phyloP scores from a whole-genome alignment of 2,113 vertebrate species.

The Oreochromis aureus region DNA sequence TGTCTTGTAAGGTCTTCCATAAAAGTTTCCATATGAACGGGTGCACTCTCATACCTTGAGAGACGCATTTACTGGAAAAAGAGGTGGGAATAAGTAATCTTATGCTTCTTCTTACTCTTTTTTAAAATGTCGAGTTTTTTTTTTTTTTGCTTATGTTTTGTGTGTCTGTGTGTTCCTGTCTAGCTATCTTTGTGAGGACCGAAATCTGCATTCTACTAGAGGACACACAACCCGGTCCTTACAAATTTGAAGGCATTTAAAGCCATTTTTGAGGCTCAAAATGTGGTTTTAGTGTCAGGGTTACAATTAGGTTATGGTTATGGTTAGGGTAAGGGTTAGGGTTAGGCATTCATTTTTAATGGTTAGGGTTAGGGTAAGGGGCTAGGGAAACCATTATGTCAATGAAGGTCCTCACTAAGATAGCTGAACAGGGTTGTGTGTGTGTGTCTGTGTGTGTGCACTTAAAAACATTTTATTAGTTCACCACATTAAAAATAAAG shows the following conservation, averaged over 20 bases:
- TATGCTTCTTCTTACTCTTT: background rate
- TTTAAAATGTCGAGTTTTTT: background rate
- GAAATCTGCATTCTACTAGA: too few species aligned
- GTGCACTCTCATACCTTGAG: background rate
- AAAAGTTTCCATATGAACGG: background rate
- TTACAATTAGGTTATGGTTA: too few species aligned
- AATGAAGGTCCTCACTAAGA: too few species aligned
- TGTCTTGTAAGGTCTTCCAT: accelerated
- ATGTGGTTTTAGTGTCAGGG: too few species aligned
- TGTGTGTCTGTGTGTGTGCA: background rate
- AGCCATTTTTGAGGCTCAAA: too few species aligned
- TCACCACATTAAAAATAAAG: background rate
- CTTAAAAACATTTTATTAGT: background rate
- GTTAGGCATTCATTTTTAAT: too few species aligned
- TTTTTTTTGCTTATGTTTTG: background rate
- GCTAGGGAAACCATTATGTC: too few species aligned
- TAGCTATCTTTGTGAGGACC: too few species aligned
- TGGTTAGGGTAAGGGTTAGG: too few species aligned
- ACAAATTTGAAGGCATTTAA: too few species aligned
- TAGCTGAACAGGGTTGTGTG: background rate
- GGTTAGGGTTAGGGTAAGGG: too few species aligned
- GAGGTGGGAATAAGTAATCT: background rate
- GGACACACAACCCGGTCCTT: too few species aligned
- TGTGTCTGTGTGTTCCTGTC: background rate
- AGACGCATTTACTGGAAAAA: background rate